Conservation (phyloP, 2,113 vertebrate genomes). For the Perca fluviatilis region DNA sequence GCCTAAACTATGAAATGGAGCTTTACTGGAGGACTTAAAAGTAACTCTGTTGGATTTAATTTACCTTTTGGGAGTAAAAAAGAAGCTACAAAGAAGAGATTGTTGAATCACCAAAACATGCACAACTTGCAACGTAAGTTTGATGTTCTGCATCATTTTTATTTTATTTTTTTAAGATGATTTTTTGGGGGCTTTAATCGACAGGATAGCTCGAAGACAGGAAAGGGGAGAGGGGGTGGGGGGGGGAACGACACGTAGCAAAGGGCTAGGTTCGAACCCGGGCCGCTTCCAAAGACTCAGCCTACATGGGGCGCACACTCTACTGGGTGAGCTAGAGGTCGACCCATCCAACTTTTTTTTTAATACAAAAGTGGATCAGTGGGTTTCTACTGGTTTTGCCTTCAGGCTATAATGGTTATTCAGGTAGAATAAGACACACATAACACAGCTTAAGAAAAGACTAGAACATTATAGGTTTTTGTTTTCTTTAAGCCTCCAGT, state of each 20-base stretch:
- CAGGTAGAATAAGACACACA: conserved; percentile 23
- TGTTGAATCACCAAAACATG: conserved; percentile 80
- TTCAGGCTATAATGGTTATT: neutral
- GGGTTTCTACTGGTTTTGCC: conserved; percentile 2
- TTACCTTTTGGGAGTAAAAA: conserved; percentile 49
- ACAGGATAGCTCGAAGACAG: no score
- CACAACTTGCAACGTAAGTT: conserved; percentile 96
- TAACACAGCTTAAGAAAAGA: conserved; percentile 37
- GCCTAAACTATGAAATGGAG: conserved; percentile 69
- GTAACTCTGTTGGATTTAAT: conserved; percentile 63
- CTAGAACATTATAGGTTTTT: conserved; percentile 59
- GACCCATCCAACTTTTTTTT: no score
- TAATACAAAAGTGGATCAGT: neutral
- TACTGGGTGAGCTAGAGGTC: no score
- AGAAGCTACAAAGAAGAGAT: conserved; percentile 20
- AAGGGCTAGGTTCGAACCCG: no score
- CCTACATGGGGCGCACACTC: no score
- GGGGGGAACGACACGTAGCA: no score
- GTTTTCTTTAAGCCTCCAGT: conserved; percentile 47
- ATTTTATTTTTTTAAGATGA: neutral
- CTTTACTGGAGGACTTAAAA: conserved; percentile 63
- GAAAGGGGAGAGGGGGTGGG: no score
- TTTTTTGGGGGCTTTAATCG: no score
- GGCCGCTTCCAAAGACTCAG: no score
- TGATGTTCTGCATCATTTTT: neutral